Conservation (phyloP, 2,888 invertebrate genomes). For the Tenthredo amoena region DNA sequence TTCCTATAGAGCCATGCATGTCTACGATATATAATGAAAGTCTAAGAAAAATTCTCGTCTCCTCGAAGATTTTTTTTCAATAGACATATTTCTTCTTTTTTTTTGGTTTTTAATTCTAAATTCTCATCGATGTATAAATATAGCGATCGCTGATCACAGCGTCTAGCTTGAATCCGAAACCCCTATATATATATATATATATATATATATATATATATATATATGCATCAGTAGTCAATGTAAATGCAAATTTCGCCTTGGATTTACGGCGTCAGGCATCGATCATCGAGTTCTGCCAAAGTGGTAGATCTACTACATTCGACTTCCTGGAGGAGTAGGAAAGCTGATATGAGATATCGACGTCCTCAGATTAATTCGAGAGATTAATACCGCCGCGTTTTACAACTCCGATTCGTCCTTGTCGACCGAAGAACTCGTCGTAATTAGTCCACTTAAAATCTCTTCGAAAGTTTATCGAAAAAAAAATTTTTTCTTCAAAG, state of each 20-base stretch:
- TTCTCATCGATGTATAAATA: no score
- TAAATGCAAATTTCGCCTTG: conserved; percentile 4
- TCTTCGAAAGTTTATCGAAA: not conserved
- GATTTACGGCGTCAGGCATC: not conserved
- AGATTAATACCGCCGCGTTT: not conserved
- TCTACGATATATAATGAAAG: no score
- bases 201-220: no score
- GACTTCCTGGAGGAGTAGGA: not conserved
- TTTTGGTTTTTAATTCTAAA: no score
- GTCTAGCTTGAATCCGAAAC: no score
- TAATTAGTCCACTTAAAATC: not conserved
- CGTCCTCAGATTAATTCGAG: not conserved
- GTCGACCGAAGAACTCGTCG: not conserved
- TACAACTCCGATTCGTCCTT: not conserved
- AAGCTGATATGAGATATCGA: conserved; percentile 1
- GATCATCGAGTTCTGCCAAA: conserved; percentile 1
- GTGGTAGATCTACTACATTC: conserved; percentile 1
- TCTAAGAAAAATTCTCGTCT: no score
- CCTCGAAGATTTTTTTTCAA: no score
- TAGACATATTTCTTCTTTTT: no score
- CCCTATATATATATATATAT: not conserved
- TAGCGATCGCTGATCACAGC: no score
- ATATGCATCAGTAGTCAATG: not conserved
- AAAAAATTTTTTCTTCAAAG: no score
- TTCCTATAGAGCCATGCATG: not conserved